Conservation (phyloP, 2,888 invertebrate species). For the Machimus atricapillus region DNA sequence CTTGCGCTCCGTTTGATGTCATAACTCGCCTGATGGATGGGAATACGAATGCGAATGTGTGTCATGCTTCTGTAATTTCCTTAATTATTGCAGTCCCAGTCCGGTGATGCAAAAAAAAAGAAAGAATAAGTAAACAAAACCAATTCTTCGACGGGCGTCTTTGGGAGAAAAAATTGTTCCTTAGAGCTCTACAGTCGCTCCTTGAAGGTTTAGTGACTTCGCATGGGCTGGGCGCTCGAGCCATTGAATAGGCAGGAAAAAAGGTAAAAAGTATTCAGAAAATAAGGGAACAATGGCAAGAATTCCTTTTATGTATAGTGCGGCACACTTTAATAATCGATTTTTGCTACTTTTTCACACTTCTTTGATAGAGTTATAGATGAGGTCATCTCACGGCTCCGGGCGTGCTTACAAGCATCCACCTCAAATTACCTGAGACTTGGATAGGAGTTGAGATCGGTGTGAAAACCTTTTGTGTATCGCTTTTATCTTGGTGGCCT, state of each 20-base stretch:
- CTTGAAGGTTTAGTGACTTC: background rate
- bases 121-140: background rate
- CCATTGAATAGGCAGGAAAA: background rate
- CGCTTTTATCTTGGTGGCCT: background rate
- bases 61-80: background rate
- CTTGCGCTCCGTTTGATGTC: background rate
- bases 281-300: background rate
- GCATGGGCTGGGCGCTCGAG: background rate
- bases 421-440: background rate
- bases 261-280: background rate
- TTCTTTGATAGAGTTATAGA: background rate
- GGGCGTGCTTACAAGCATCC: background rate
- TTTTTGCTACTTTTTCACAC: background rate
- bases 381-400: background rate
- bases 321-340: background rate
- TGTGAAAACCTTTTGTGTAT: background rate
- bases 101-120: background rate
- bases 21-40: background rate
- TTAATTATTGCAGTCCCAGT: background rate
- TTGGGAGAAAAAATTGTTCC: background rate
- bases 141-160: background rate
- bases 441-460: background rate
- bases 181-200: background rate
- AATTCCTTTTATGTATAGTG: background rate
- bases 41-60: background rate